Base-by-base conservation (phyloP, 1,140 invertebrate genomes). In the Drosophila nigromelanica region DNA sequence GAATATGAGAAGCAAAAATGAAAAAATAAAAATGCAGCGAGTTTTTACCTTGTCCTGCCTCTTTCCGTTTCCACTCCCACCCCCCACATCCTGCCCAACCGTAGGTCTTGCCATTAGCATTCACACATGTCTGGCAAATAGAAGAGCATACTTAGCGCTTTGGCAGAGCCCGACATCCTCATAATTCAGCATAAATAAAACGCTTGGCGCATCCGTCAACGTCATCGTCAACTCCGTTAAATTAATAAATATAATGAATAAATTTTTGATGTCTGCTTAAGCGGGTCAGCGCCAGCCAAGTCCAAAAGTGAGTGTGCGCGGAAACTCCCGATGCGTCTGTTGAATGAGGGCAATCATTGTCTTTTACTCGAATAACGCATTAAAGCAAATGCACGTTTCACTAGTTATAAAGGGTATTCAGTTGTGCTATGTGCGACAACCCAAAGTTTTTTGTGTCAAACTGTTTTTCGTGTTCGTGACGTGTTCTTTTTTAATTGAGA, bases 111-210 rank as follows among this genome's bases (percentile, higher is more conserved):
- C 43, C 58, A 55, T 47, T 61, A 67, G 48, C 71, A 56, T 62
- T 77, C 71, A 82, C 79, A 83, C 58, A 76, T 63, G 71, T 55
- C 64, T 73, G 73, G 21, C 63, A 80, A 37, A 52, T 80, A 58
- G 37, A 6, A 43, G 45, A 35, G 51, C 45, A 11, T n/a, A 66
- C 40, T 37, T 40, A 37, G 42, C 40, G 63, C 43, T 45, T 56
- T 48, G 45, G 42, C 37, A 35, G 42, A 18, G 14, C 11, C 62
- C 21, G 24, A 33, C 56, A 58, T 58, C 37, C 74, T 30, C 50
- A 63, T 71, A 62, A 40, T 54, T 55, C 30, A 66, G 80, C 76
- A 85, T 80, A 85, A 73, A 76, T 80, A 78, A 85, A 77, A 68
- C 56, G 67, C 56, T 47, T 52, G 40, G 48, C 67, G 75, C 71